A percentile compares a stretch with the other conserved stretches of the same genome.
Evolutionary conservation across 2,888 invertebrate species (phyloP).

Genomic region (Eudasyphora cyanicolor): DNA sequence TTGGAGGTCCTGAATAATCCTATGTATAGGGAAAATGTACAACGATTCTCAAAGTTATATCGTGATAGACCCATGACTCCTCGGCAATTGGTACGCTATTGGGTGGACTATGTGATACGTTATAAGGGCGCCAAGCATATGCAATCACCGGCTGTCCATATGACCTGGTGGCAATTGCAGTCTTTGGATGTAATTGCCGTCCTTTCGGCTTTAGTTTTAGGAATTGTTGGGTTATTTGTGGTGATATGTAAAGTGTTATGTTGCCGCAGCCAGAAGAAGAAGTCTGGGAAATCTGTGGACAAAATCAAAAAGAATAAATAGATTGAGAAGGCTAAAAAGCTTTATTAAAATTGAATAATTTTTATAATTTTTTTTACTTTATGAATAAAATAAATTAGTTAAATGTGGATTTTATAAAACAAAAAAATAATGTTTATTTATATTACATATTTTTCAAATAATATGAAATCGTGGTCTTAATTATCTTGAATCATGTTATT

Average conservation of each 20-base stretch:
- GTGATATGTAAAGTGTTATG: conserved; percentile 55
- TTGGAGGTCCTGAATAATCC: conserved; percentile 70
- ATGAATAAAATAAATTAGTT: neutral
- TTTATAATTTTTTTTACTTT: neutral
- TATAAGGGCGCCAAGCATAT: conserved; percentile 81
- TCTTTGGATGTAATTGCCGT: conserved; percentile 80
- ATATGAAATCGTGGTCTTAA: no score
- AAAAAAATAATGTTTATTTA: no score
- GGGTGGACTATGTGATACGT: conserved; percentile 82
- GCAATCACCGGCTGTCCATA: conserved; percentile 80
- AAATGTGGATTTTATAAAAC: no score
- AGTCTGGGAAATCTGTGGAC: no score
- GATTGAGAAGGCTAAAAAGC: conserved; percentile 10
- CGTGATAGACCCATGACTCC: conserved; percentile 81
- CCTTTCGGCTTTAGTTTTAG: conserved; percentile 57
- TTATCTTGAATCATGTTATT: no score
- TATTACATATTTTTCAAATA: no score
- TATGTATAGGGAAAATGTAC: conserved; percentile 73
- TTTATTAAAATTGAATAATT: neutral
- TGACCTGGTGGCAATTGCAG: conserved; percentile 79
- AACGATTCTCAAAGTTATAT: conserved; percentile 79
- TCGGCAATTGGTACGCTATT: conserved; percentile 81
- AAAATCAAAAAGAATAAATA: conserved; percentile 51
- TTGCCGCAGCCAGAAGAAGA: conserved; percentile 49
- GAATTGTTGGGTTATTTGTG: conserved; percentile 40